Percentiles rank a stretch among this genome's conserved stretches.
Evolutionary conservation across 1,140 invertebrate genomes (phyloP).

Genomic region (Sarcophaga peregrina): DNA sequence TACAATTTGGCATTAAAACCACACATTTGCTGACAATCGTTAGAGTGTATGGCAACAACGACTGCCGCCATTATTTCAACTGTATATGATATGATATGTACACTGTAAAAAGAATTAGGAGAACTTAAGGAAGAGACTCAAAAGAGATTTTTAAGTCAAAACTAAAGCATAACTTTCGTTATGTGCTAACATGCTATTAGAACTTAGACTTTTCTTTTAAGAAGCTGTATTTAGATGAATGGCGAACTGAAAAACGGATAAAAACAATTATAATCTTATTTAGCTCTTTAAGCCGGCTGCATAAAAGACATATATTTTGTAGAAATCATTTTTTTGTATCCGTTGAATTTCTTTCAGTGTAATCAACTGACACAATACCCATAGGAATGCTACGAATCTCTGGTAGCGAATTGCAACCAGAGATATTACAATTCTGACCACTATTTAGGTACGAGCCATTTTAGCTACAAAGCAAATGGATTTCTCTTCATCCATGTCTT

Average conservation of each 20-base stretch:
- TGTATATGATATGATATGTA: background rate
- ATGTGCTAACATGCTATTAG: too few species aligned
- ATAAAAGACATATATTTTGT: too few species aligned
- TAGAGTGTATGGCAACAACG: background rate
- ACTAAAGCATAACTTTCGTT: too few species aligned
- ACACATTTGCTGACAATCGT: conserved; percentile 38
- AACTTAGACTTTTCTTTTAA: too few species aligned
- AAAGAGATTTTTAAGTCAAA: too few species aligned
- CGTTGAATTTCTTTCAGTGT: background rate
- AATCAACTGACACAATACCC: background rate
- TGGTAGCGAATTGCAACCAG: background rate
- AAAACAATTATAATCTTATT: too few species aligned
- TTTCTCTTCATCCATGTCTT: background rate
- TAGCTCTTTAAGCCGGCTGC: too few species aligned
- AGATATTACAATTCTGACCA: conserved; percentile 7
- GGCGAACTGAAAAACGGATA: too few species aligned
- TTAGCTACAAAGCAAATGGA: conserved; percentile 4
- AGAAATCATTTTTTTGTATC: too few species aligned
- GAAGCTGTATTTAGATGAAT: too few species aligned
- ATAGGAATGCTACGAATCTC: background rate
- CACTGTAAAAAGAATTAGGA: too few species aligned
- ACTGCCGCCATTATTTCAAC: background rate
- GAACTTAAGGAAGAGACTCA: too few species aligned
- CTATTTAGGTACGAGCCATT: background rate
- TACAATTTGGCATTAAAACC: conserved; percentile 39